Evolutionary conservation across 2,888 invertebrate species (phyloP).

Genomic region (Cephus runcator): DNA sequence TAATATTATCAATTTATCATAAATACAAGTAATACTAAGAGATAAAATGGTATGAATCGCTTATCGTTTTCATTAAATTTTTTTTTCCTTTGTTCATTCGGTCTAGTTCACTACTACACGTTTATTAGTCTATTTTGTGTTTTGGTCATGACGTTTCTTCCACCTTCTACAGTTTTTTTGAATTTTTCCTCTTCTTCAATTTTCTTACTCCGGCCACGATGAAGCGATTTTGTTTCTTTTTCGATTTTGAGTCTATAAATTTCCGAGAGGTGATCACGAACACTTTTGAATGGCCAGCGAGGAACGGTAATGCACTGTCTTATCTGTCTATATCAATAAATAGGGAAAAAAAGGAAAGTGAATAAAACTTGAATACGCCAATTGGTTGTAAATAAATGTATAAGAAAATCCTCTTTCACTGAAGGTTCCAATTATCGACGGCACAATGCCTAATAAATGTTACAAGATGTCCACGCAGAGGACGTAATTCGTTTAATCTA

Average conservation of each 20-base stretch:
- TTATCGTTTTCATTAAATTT: conserved; percentile 2
- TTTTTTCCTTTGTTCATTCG: neutral
- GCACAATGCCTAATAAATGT: neutral
- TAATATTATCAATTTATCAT: conserved; percentile 26
- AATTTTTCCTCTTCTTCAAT: neutral
- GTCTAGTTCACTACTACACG: neutral
- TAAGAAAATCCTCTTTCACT: neutral
- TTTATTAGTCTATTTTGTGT: conserved; percentile 4
- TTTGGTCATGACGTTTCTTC: conserved; percentile 15
- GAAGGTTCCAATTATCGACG: neutral
- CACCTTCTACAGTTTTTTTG: neutral
- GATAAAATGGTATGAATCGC: conserved; percentile 34
- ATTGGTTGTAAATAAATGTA: neutral
- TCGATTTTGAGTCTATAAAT: neutral
- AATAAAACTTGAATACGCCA: neutral
- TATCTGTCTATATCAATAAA: neutral
- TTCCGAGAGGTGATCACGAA: neutral
- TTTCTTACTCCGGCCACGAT: neutral
- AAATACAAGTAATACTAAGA: conserved; percentile 43
- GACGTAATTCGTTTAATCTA: neutral
- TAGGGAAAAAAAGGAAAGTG: neutral
- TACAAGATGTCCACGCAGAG: neutral
- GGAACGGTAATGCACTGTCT: neutral
- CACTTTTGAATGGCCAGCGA: neutral
- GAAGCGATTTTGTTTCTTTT: neutral